phyloP scores from a whole-genome alignment of 2,888 invertebrate species.

The Noctua comes region DNA sequence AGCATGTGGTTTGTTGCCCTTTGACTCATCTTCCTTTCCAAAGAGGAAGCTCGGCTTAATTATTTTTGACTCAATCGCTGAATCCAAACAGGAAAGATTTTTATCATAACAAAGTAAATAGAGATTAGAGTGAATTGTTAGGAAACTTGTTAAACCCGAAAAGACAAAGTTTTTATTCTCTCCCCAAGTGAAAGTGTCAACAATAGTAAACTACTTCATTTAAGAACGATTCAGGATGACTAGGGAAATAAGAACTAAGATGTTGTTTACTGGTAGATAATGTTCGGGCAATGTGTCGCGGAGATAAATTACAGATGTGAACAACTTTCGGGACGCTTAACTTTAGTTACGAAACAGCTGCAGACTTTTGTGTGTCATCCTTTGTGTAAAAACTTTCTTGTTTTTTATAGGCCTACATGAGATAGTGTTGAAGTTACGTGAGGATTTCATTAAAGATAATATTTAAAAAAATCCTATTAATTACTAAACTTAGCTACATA shows the following conservation, averaged over 20 bases:
- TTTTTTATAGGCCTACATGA: neutral
- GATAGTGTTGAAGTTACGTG: neutral
- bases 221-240: neutral
- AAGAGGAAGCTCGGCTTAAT: neutral
- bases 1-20: neutral
- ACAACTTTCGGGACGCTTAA: neutral
- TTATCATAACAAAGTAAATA: slow-evolving; percentile 9
- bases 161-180: neutral
- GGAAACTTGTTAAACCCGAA: neutral
- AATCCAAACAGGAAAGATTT: neutral
- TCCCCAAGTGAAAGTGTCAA: neutral
- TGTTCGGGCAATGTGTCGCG: slow-evolving; percentile 15
- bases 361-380: neutral
- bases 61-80: neutral
- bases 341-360: slow-evolving; percentile 46
- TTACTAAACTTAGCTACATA: neutral
- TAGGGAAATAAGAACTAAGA: neutral
- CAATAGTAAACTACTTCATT: slow-evolving; percentile 17
- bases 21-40: no score
- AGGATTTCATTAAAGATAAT: neutral
- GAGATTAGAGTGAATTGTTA: neutral
- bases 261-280: slow-evolving; percentile 6
- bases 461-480: neutral
- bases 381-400: slow-evolving; percentile 13
- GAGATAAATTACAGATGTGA: slow-evolving; percentile 44